Base-by-base conservation (phyloP, 2,888 invertebrate species). In the Hirtodrosophila alboralis region DNA sequence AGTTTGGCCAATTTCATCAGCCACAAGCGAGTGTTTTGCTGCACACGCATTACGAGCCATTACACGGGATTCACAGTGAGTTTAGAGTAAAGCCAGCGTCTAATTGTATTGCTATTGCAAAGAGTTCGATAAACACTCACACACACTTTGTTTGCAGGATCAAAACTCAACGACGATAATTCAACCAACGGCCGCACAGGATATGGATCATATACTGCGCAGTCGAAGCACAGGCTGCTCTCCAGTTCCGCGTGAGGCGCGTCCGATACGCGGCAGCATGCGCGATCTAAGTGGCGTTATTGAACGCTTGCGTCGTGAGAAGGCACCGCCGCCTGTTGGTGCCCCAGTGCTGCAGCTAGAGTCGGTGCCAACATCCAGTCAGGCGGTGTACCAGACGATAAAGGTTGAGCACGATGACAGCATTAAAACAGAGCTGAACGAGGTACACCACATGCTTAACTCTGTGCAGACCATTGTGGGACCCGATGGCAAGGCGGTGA, bases 1-100 rank as follows among this genome's bases (percentile, higher is more conserved):
- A 96, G 96, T 88, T 91, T 97, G 67, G 94, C 95, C 10, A 97
- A 97, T 91, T 96, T 97, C 87, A 93, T 97, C 74, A 94, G 96
- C 27, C 98, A 98, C 89, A 98, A 98, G 91, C 92, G 97, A 58
- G 93, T 94, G 30, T 97, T 95, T 89, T 97, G 97, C 86, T 92
- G 92, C 49, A 67, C 78, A 10, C 76, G 80, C n/a, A 57, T 56
- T 7, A 45, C 56, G 4, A 52, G 52, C 45, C 79, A 57, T 16
- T 67, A 67, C 43, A 14, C 54, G 4, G 81, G 81, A 66, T 65
- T 74, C 79, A 79, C 84, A 81, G 81, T 81, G 81, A 81, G 81
- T 81, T 53, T 40, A 60, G 61, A 48, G 86, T 84, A 77, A 84
- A 78, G 75, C 63, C 23, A 60, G 44, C 43, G 41, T 26, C 27